Base-by-base conservation (phyloP, 2,797 vertebrate genomes). In the Hirundo rustica region DNA sequence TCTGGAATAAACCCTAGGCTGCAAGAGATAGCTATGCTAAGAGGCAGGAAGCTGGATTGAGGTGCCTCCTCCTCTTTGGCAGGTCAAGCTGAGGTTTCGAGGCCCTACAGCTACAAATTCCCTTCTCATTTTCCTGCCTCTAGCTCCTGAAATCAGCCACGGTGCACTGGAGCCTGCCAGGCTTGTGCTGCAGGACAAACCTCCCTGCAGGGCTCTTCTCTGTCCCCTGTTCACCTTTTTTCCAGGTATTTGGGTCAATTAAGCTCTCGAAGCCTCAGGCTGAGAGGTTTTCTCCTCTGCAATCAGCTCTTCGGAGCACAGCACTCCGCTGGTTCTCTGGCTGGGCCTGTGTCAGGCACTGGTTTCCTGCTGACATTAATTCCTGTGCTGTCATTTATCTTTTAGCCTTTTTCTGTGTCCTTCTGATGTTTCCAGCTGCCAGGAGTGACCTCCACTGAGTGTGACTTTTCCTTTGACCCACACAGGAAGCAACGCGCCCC, bases 341-440 rank as follows among this genome's bases (percentile, higher is more conserved):
- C 68, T 83, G 4, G 11, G 47, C 8, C 4, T 58, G 32, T 77
- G 58, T 81, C 89, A 84, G 75, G 51, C 50, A 7, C 5, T 78
- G 20, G 21, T 60, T 96, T 95, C 73, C 70, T 90, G 70, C 89
- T 92, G 79, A 84, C 83, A 44, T 86, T 51, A 84, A 88, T 82
- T 84, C 77, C 62, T 17, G 16, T 16, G 50, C 85, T 2, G 5
- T 32, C 27, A 4, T 87, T 95, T 94, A 20, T 88, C 65, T 77
- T 93, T 66, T 19, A 65, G 30, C 29, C 10, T 77, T 95, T 44
- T 67, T 86, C 50, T 5, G 0, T 40, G 62, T 65, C 51, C 71
- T 76, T 70, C 67, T 40, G 54, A 42, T 17, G 21, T 72, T 84
- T 75, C 77, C 70, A 78, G 90, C 50, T 81, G 81, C 70, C 58